Evolutionary conservation across 2,888 invertebrate species (phyloP).

Genomic region (Pristionchus japonicus): DNA sequence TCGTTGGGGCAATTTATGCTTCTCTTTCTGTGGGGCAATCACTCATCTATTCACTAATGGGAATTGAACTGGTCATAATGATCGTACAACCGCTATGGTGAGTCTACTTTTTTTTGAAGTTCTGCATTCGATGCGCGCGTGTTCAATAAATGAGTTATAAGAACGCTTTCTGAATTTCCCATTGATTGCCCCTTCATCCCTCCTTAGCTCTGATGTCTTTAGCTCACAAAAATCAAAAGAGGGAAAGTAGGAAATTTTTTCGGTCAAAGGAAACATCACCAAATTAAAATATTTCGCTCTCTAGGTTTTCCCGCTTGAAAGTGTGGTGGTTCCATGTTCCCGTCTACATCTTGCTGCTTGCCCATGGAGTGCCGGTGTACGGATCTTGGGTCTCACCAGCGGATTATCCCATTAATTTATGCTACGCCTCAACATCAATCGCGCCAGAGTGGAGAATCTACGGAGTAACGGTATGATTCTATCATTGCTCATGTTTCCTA

Average conservation of each 20-base stretch:
- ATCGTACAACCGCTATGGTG: background rate
- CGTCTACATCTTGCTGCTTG: background rate
- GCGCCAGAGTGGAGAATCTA: background rate
- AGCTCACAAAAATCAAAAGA: no score
- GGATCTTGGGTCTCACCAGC: background rate
- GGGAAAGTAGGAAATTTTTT: no score
- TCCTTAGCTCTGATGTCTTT: no score
- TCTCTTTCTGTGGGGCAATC: background rate
- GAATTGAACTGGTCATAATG: background rate
- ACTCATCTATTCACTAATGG: background rate
- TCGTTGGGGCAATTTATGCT: background rate
- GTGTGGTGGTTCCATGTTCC: background rate
- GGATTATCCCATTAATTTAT: background rate
- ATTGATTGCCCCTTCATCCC: background rate
- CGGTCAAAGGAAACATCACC: no score
- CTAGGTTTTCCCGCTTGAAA: background rate
- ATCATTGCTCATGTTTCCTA: no score
- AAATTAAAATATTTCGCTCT: no score
- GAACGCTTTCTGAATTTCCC: no score
- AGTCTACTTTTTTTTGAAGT: background rate
- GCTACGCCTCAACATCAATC: background rate
- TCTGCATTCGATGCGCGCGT: background rate
- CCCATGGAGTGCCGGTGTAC: background rate
- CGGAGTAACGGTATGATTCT: background rate
- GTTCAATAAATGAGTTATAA: background rate